phyloP scores from a whole-genome alignment of 2,113 vertebrate species.

The Acinonyx jubatus region DNA sequence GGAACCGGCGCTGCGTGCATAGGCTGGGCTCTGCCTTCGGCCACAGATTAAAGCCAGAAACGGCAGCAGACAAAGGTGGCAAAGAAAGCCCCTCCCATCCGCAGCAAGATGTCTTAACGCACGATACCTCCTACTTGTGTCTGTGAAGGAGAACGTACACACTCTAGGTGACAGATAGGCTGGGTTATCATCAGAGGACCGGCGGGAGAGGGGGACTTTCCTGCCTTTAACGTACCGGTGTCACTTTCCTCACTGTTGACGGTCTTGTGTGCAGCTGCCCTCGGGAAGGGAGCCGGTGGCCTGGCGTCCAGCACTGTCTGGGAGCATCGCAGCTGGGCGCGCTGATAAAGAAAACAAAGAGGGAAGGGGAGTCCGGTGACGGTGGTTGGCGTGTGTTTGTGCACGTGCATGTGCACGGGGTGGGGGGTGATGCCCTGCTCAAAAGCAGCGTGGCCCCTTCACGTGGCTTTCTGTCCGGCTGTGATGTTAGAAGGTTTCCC shows the following conservation, averaged over 20 bases:
- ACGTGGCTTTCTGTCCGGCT: not conserved
- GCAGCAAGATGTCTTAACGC: not conserved
- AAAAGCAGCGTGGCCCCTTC: not conserved
- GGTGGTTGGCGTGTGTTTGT: not conserved
- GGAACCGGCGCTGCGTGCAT: not conserved
- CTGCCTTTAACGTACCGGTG: not conserved
- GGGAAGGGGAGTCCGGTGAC: no score
- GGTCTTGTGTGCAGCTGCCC: not conserved
- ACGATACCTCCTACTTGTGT: not conserved
- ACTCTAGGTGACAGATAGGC: not conserved
- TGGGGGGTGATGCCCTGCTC: no score
- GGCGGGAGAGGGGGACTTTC: not conserved
- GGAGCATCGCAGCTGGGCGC: not conserved
- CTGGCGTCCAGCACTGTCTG: not conserved
- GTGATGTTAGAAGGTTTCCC: not conserved
- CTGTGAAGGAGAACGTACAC: not conserved
- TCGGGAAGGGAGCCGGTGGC: not conserved
- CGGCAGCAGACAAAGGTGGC: not conserved
- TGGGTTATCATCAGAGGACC: not conserved
- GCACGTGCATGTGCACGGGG: accelerated
- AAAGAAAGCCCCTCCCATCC: not conserved
- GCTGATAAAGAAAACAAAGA: not conserved
- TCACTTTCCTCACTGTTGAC: not conserved
- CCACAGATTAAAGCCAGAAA: not conserved
- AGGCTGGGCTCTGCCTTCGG: not conserved